Evolutionary conservation across 2,797 vertebrate genomes (phyloP).

Genomic region (Lepilemur ruficaudatus): DNA sequence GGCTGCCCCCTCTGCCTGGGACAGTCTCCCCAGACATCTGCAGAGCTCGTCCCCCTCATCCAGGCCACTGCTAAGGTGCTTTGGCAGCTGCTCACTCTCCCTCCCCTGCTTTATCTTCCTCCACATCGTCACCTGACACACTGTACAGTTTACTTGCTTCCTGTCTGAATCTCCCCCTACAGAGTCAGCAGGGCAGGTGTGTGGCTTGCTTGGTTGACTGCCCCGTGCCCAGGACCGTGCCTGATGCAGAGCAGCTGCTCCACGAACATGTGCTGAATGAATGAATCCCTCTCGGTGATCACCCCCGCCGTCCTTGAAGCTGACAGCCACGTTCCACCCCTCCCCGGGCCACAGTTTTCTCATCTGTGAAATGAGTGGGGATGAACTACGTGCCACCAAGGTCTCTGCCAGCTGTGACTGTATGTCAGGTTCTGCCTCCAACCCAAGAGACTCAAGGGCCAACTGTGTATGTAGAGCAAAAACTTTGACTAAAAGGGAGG

Average conservation of each 20-base stretch:
- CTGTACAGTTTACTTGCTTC: not conserved
- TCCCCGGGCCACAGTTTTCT: not conserved
- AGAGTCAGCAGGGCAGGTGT: not conserved
- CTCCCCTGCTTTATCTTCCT: not conserved
- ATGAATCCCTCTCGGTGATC: rapidly evolving
- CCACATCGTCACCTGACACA: not conserved
- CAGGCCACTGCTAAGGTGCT: not conserved
- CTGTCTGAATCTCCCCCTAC: not conserved
- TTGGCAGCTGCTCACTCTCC: rapidly evolving
- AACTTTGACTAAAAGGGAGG: not conserved
- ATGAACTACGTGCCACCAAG: not conserved
- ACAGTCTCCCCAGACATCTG: not conserved
- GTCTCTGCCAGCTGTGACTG: not conserved
- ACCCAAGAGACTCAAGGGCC: not conserved
- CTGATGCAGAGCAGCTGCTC: too few relatives aligned
- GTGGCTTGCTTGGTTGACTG: not conserved
- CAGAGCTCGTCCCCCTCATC: not conserved
- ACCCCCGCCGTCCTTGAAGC: not conserved
- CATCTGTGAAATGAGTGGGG: not conserved
- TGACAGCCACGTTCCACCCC: not conserved
- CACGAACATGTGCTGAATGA: not conserved
- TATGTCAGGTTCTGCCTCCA: not conserved
- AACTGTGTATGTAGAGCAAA: not conserved
- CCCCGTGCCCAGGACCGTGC: not conserved
- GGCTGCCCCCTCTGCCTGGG: not conserved